These are phyloP conservation scores for Sussaba pulchella DNA, from an alignment of 2,888 invertebrate species.

Conservation along the genomic window DNA sequence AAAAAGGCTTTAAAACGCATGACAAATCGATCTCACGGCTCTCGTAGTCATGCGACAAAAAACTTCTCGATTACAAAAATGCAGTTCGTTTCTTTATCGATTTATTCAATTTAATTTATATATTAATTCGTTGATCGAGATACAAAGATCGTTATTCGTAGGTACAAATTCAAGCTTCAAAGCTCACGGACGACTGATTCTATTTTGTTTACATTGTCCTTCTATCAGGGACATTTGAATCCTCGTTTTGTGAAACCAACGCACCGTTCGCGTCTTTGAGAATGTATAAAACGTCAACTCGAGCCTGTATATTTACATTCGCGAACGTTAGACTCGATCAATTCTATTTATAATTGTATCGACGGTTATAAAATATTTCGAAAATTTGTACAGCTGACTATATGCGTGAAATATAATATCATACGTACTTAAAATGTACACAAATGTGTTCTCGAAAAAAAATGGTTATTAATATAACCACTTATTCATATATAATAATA, in stretches of 20 bases:
- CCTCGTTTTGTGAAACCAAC: neutral
- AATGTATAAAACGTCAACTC: neutral
- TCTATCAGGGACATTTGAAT: slow-evolving; percentile 52
- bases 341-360: neutral
- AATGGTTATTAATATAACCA: too few relatives aligned
- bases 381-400: slow-evolving; percentile 21
- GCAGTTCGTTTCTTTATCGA: slow-evolving; percentile 1
- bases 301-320: neutral
- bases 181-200: slow-evolving; percentile 64
- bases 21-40: slow-evolving; percentile 18
- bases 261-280: neutral
- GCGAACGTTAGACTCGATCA: neutral
- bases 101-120: slow-evolving; percentile 37
- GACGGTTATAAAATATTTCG: slow-evolving; percentile 30
- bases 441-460: too few relatives aligned
- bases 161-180: slow-evolving; percentile 39
- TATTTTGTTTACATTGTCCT: slow-evolving; percentile 64
- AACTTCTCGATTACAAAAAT: slow-evolving; percentile 11
- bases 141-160: slow-evolving; percentile 40
- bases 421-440: too few relatives aligned
- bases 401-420: neutral
- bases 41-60: slow-evolving; percentile 21
- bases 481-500: too few relatives aligned
- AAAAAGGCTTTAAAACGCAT: slow-evolving; percentile 32
- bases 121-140: slow-evolving; percentile 33